phyloP scores from a whole-genome alignment of 2,797 vertebrate species.

The Melanotaenia maccullochi region DNA sequence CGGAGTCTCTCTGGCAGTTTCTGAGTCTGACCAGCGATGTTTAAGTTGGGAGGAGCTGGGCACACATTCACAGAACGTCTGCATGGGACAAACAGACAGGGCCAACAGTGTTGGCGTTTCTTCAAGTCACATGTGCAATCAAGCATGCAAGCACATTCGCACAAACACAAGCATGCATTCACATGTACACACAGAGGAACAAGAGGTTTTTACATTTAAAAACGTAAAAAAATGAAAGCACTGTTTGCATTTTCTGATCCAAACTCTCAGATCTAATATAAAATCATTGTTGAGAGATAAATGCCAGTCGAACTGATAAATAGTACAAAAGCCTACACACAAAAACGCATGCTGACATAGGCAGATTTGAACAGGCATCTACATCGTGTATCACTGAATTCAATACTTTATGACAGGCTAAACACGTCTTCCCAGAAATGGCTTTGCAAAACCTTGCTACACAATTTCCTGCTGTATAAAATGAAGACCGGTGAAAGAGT shows the following conservation, averaged over 20 bases:
- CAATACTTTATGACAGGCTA: conserved; percentile 49
- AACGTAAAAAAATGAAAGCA: conserved; percentile 9
- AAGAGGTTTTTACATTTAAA: conserved; percentile 13
- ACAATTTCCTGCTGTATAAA: conserved; percentile 30
- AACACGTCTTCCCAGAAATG: conserved; percentile 32
- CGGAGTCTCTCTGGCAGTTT: conserved; percentile 82
- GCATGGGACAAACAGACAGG: conserved; percentile 82
- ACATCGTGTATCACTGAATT: conserved; percentile 51
- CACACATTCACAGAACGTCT: conserved; percentile 87
- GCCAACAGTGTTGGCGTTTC: conserved; percentile 74
- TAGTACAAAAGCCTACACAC: conserved; percentile 45
- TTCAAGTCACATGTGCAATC: conserved; percentile 69
- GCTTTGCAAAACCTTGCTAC: conserved; percentile 28
- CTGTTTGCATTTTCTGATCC: not conserved
- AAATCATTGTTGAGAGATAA: conserved; percentile 43
- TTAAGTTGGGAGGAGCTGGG: conserved; percentile 85
- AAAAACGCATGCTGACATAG: conserved; percentile 24
- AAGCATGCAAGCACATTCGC: conserved; percentile 68
- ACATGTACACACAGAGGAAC: conserved; percentile 16
- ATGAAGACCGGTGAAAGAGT: conserved; percentile 20
- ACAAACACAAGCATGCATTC: conserved; percentile 41
- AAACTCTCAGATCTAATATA: conserved; percentile 17
- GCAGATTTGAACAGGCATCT: conserved; percentile 47
- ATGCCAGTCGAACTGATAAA: conserved; percentile 36
- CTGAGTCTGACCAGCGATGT: conserved; percentile 87